Conservation (phyloP, 2,888 invertebrate genomes). For the Stramonita haemastoma region DNA sequence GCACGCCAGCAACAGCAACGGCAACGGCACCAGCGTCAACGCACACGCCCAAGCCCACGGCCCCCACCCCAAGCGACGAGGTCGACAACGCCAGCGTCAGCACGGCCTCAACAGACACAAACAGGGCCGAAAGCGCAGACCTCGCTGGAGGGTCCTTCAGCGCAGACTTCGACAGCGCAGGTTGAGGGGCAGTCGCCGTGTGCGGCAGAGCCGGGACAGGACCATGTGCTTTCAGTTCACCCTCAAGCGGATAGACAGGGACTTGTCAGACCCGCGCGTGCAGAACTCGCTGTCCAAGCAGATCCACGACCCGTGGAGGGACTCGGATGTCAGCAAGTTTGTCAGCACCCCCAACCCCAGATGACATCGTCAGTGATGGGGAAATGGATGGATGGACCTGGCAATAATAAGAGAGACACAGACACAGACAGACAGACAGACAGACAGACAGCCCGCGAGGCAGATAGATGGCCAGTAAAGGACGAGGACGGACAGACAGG, state of each 20-base stretch:
- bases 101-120: not conserved
- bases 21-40: not conserved
- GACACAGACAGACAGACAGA: not conserved
- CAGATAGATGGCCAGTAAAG: not conserved
- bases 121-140: not conserved
- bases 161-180: too few relatives aligned
- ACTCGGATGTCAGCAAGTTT: not conserved
- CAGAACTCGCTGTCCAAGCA: not conserved
- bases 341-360: not conserved
- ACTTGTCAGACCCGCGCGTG: not conserved
- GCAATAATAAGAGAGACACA: not conserved
- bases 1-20: not conserved
- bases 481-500: not conserved
- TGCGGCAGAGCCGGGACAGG: not conserved
- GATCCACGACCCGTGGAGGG: not conserved
- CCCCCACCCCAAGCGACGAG: too few relatives aligned
- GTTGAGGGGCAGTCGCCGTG: not conserved
- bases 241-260: not conserved
- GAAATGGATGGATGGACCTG: not conserved
- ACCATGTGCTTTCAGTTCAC: slow-evolving; percentile 17
- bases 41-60: not conserved
- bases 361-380: not conserved
- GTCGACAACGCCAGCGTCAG: not conserved
- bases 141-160: not conserved
- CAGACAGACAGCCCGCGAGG: not conserved